A percentile compares a stretch with the other conserved stretches of the same genome.
Conservation (phyloP, 2,888 invertebrate genomes). For the Chrysodeixis includens region DNA sequence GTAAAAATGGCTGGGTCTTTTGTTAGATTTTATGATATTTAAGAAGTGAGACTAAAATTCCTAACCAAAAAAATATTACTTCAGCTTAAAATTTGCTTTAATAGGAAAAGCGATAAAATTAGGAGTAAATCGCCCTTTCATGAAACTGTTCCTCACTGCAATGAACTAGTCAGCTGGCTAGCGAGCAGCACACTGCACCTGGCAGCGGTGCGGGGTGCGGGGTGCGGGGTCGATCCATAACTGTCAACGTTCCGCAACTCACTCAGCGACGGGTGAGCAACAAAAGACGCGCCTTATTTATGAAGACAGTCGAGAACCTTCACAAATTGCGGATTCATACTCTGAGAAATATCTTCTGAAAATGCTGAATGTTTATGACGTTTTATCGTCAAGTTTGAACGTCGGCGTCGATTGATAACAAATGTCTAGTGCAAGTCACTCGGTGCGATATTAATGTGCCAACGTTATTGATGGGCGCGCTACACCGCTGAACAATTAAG, state of each 20-base stretch:
- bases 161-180: no score
- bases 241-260: slow-evolving; percentile 23
- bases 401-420: slow-evolving; percentile 8
- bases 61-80: no score
- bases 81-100: no score
- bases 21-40: no score
- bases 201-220: no score
- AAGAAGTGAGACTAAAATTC: no score
- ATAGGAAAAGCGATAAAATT: no score
- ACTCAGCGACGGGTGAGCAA: slow-evolving; percentile 10
- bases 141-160: no score
- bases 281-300: slow-evolving; percentile 16
- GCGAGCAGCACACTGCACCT: no score
- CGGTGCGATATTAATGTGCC: not conserved
- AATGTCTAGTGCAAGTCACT: slow-evolving; percentile 13
- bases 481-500: not conserved
- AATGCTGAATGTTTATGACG: slow-evolving; percentile 4
- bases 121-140: no score
- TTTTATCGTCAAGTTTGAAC: not conserved
- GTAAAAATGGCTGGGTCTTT: no score
- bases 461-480: not conserved
- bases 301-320: not conserved
- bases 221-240: slow-evolving; percentile 19
- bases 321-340: slow-evolving; percentile 10
- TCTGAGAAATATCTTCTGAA: slow-evolving; percentile 1